A percentile compares a stretch with the other conserved stretches of the same genome.
phyloP scores from a whole-genome alignment of 2,888 invertebrate species.

The Doris montereyensis region DNA sequence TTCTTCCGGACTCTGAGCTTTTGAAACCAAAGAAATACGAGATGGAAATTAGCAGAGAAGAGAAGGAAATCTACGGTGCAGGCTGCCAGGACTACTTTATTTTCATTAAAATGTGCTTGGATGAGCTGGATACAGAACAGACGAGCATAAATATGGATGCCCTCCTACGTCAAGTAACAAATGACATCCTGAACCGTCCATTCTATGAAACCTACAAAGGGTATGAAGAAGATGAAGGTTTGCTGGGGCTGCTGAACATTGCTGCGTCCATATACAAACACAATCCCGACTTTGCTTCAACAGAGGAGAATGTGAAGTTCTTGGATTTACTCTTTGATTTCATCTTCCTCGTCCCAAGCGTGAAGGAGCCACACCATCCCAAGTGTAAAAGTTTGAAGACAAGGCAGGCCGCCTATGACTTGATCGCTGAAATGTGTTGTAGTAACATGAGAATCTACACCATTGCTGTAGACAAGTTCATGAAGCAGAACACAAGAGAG shows the following conservation, averaged over 20 bases:
- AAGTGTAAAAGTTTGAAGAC: conserved; percentile 93
- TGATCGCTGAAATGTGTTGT: conserved; percentile 89
- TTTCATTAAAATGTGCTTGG: conserved; percentile 37
- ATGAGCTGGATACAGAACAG: conserved; percentile 34
- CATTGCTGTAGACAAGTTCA: conserved; percentile 85
- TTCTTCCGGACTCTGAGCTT: conserved; percentile 87
- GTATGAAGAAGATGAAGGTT: conserved; percentile 89
- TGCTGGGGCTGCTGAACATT: conserved; percentile 89
- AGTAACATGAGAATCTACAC: conserved; percentile 89
- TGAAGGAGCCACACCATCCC: conserved; percentile 83
- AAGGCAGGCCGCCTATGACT: conserved; percentile 90
- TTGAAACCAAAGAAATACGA: conserved; percentile 78
- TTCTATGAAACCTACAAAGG: conserved; percentile 87
- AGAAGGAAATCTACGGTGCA: conserved; percentile 90
- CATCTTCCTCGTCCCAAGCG: conserved; percentile 89
- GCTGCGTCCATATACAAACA: conserved; percentile 91
- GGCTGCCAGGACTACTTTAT: conserved; percentile 92
- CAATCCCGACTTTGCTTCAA: conserved; percentile 81
- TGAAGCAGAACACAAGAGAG: conserved; percentile 82
- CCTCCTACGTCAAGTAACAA: conserved; percentile 79
- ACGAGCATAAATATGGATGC: conserved; percentile 80
- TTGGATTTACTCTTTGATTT: conserved; percentile 83
- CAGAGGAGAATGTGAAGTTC: conserved; percentile 55
- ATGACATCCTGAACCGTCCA: conserved; percentile 84
- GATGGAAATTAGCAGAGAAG: conserved; percentile 61